phyloP scores from a whole-genome alignment of 1,140 invertebrate species.

The Penaeus vannamei region DNA sequence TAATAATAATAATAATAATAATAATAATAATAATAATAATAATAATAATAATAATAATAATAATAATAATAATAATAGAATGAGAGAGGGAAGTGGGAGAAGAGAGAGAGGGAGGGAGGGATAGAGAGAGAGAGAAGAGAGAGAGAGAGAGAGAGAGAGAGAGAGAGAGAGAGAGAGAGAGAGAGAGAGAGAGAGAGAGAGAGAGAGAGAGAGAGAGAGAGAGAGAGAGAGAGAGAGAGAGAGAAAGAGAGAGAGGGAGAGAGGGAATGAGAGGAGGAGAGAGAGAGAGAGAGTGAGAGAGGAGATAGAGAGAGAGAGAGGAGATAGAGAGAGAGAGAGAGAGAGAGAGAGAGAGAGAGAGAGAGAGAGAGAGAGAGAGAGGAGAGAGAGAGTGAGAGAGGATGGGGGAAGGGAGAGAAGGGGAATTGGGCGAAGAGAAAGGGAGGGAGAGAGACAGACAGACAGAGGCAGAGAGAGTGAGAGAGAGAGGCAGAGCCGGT shows the following conservation, averaged over 20 bases:
- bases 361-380: background rate
- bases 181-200: background rate
- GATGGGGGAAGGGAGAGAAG: background rate
- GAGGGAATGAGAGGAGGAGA: no score
- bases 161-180: background rate
- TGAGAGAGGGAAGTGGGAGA: background rate
- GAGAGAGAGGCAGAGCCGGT: no score
- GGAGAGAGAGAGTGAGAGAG: no score
- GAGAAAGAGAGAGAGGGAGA: background rate
- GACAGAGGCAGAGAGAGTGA: background rate
- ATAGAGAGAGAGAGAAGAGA: conserved; percentile 7
- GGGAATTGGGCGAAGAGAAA: no score
- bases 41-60: background rate
- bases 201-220: no score
- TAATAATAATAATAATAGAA: background rate
- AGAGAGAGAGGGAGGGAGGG: conserved; percentile 20
- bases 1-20: background rate
- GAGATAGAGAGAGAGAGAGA: no score
- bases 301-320: no score
- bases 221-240: background rate
- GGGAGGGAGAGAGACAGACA: background rate
- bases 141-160: no score
- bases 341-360: no score
- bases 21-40: background rate
- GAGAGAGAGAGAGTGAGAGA: no score